Conservation (phyloP, 2,797 vertebrate species). For the Poeciliopsis paucimaculata region DNA sequence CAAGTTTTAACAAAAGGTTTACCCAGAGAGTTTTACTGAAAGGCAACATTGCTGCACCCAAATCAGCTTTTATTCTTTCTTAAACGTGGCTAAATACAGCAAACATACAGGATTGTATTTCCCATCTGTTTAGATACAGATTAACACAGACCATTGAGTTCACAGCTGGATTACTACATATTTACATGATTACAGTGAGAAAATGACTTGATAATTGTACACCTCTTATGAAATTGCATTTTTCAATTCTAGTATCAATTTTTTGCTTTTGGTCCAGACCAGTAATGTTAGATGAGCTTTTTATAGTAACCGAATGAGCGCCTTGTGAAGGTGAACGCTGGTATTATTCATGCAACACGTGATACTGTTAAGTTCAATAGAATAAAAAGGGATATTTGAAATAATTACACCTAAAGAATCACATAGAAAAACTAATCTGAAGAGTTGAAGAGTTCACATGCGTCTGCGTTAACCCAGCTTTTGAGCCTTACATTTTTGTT, state of each 20-base stretch:
- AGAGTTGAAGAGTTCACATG: neutral
- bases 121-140: neutral
- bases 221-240: neutral
- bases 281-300: neutral
- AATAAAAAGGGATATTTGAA: neutral
- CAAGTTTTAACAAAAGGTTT: too few relatives aligned
- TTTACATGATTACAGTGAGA: neutral
- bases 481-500: neutral
- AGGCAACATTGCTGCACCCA: too few relatives aligned
- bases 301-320: neutral
- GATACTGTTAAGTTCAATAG: neutral
- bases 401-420: neutral
- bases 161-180: neutral
- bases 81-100: too few relatives aligned
- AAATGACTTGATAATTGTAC: neutral
- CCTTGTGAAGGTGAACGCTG: neutral
- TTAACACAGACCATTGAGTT: neutral
- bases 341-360: neutral
- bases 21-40: too few relatives aligned
- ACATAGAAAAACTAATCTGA: neutral
- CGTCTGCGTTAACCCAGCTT: neutral
- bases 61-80: too few relatives aligned
- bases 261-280: neutral
- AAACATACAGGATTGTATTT: neutral
- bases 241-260: neutral